These are phyloP conservation scores for Sepioteuthis lessoniana DNA, from an alignment of 2,888 invertebrate species.

Conservation along the genomic window DNA sequence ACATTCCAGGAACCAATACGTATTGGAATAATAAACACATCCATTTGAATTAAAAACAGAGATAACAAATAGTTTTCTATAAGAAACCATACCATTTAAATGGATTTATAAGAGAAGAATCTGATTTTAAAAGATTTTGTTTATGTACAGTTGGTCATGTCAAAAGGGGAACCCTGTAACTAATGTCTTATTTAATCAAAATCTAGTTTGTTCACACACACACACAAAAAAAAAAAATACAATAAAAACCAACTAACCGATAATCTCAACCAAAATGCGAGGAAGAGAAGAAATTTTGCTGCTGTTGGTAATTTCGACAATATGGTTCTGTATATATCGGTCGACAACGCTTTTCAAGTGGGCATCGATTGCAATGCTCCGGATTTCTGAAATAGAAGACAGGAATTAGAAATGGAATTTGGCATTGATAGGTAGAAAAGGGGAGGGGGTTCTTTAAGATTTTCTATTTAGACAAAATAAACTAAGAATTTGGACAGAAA, in stretches of 20 bases:
- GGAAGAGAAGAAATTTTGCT: conserved; percentile 82
- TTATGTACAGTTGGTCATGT: too few relatives aligned
- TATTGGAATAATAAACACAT: too few relatives aligned
- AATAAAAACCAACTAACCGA: conserved; percentile 79
- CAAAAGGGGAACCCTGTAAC: too few relatives aligned
- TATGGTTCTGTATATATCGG: conserved; percentile 82
- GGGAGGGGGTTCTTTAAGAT: neutral
- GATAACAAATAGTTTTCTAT: too few relatives aligned
- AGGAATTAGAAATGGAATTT: neutral
- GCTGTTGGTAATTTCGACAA: conserved; percentile 81
- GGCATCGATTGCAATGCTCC: conserved; percentile 78
- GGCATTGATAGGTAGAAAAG: neutral
- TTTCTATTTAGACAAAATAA: neutral
- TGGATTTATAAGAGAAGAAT: too few relatives aligned
- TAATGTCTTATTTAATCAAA: too few relatives aligned
- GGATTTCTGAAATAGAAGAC: conserved; percentile 72
- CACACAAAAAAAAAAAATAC: neutral
- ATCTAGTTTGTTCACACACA: neutral
- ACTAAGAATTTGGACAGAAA: neutral
- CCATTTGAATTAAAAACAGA: too few relatives aligned
- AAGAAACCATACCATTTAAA: too few relatives aligned
- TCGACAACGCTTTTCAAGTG: conserved; percentile 82
- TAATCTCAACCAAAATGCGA: conserved; percentile 83
- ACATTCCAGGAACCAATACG: too few relatives aligned
- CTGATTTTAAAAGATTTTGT: too few relatives aligned